These are phyloP conservation scores for Chromis chromis DNA, from an alignment of 2,797 vertebrate genomes.

Conservation along the genomic window DNA sequence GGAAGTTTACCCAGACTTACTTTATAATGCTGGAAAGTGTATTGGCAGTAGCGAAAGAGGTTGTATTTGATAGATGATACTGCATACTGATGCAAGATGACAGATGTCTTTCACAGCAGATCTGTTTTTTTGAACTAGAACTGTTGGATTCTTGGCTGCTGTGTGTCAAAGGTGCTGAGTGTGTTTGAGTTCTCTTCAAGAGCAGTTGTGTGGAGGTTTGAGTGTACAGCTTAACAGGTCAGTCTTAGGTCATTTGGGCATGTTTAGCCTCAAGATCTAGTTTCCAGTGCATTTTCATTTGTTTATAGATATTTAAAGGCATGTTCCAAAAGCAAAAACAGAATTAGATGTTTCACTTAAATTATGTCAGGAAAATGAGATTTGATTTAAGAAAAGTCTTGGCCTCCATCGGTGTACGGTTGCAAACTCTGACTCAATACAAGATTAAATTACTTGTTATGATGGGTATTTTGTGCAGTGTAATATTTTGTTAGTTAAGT, in stretches of 20 bases:
- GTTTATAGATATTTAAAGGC: slow-evolving; percentile 30
- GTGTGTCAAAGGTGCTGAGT: slow-evolving; percentile 1
- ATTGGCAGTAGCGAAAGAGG: slow-evolving; percentile 30
- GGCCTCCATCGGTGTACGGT: slow-evolving; percentile 19
- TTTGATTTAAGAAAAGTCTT: slow-evolving; percentile 39
- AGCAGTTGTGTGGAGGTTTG: slow-evolving; percentile 4
- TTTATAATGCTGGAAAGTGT: slow-evolving; percentile 22
- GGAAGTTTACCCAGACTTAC: background rate
- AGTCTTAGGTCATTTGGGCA: slow-evolving; percentile 11
- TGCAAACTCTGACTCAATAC: slow-evolving; percentile 20
- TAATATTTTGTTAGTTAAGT: slow-evolving; percentile 54
- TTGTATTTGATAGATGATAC: slow-evolving; percentile 31
- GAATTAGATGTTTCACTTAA: slow-evolving; percentile 10
- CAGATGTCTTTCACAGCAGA: slow-evolving; percentile 36
- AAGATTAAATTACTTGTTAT: slow-evolving; percentile 30
- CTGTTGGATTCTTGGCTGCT: slow-evolving; percentile 26
- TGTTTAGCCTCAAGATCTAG: background rate
- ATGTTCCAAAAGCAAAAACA: slow-evolving; percentile 10
- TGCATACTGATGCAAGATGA: slow-evolving; percentile 39
- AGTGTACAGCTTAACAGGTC: slow-evolving; percentile 16
- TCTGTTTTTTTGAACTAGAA: slow-evolving; percentile 31
- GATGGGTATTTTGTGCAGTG: slow-evolving; percentile 34
- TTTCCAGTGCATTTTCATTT: slow-evolving; percentile 23
- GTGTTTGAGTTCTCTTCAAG: slow-evolving; percentile 4
- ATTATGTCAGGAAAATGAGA: slow-evolving; percentile 27